Base-by-base conservation (phyloP, 2,113 vertebrate species). In the Pterocles orientalis region DNA sequence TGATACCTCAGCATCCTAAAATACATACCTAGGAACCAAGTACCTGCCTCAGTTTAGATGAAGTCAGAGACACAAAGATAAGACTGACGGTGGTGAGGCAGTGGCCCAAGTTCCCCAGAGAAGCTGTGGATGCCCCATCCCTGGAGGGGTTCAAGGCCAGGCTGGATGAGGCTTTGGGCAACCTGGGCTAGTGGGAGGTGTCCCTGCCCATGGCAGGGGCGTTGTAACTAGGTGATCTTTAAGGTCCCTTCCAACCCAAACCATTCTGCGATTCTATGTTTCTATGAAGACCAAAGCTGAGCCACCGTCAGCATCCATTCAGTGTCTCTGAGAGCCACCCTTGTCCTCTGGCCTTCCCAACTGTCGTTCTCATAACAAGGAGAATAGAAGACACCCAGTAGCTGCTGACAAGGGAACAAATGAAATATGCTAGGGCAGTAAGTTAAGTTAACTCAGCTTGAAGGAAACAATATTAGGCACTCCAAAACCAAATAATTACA, bases 381-480 rank as follows among this genome's bases (percentile, higher is more conserved):
- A 50, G 33, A 95, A 71, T 41, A 90, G 86, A 73, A 81, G 56
- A 86, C 33, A 82, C 50, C 47, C 50, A 91, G 68, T 66, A 77
- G 69, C 48, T 70, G 68, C 69, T 81, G 48, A 88, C 51, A 66
- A 72, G 39, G 57, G 48, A 78, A 75, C 56, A 81, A 91, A 82
- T 33, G 12, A 64, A 83, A 91, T 64, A 60, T 7, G 43, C 34
- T 79, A 48, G 62, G 79, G 79, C 47, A 82, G 34, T 56, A 88
- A 80, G 45, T 72, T 66, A 86, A 70, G 36, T 69, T 90, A 88
- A 92, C 75, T 75, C 62, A 47, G 58, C 64, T 87, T 18, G 58
- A 95, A 92, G 88, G 88, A 86, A 90, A 86, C 54, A 50, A 72
- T 80, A 96, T 80, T 50, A 93, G 73, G 58, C 79, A 58, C 88